Conservation (phyloP, 2,113 vertebrate species). For the Monopterus albus region DNA sequence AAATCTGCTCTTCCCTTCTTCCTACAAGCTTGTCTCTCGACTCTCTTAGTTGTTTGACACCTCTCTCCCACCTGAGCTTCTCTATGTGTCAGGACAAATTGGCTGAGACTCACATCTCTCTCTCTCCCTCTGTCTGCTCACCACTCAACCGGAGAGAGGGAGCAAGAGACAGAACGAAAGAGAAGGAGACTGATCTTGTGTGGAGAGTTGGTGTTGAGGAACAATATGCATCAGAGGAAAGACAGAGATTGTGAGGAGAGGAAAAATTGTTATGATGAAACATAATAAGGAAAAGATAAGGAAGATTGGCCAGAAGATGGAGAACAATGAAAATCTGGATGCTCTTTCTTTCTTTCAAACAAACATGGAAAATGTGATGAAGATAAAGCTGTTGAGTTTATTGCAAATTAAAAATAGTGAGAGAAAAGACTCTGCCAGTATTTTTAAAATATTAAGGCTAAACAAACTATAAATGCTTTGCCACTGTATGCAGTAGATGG, state of each 20-base stretch:
- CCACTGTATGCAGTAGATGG: no score
- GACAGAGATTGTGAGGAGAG: not conserved
- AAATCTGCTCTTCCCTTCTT: conserved; percentile 14
- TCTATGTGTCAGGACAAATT: conserved; percentile 78
- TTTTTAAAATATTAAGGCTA: no score
- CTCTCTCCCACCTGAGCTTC: conserved; percentile 82
- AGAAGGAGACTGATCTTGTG: conserved; percentile 74
- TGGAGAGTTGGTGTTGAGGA: conserved; percentile 61
- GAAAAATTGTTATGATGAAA: conserved; percentile 31
- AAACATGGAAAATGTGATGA: no score
- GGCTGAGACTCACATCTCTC: conserved; percentile 85
- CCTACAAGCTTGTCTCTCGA: conserved; percentile 34
- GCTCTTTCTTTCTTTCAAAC: not conserved
- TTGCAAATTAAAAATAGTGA: no score
- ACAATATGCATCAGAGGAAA: conserved; percentile 57
- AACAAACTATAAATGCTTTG: no score
- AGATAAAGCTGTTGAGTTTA: no score
- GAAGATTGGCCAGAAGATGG: no score
- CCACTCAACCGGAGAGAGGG: conserved; percentile 75
- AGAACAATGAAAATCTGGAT: not conserved
- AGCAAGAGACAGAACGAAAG: conserved; percentile 55
- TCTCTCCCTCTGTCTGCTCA: conserved; percentile 77
- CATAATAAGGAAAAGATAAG: conserved; percentile 9
- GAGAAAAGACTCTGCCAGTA: no score
- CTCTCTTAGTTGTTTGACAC: conserved; percentile 78